Base-by-base conservation (phyloP, 92 coral and sea anemone species). In the Epizoanthus illoricatus region DNA sequence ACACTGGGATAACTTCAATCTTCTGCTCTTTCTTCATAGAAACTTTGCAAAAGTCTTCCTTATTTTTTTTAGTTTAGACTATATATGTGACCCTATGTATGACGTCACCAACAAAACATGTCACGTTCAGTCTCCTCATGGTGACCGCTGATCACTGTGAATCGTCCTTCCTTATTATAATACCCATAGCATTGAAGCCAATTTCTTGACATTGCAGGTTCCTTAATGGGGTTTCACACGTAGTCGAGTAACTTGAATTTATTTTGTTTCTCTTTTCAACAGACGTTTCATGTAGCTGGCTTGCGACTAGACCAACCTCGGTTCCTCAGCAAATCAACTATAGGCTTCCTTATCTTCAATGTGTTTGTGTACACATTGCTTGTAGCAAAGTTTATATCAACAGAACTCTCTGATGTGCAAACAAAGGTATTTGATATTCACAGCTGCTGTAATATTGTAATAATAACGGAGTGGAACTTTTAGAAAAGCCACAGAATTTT, bases 281-380 rank as follows among this genome's bases (percentile, higher is more conserved):
- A 94, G 99, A 92, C 97, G 69, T 96, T 96, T 86, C 99, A 96
- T 73, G 92, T 96, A 42, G 90, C 86, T 73, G 99, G 98, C 13
- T 86, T 94, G 75, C 90, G 86, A 15, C 84, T 92, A n/a, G 99
- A 96, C 84, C 87, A 89, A 83, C 98, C 98, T 12, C 87, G 94
- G 28, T 96, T 96, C 79, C 97, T 96, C 76, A 96, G 78, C 90
- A 93, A 96, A 71, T 96, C 99, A 40, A 81, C 90, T 7, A 64
- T 88, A 73, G 95, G 89, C 11, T 93, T 90, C 72, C 75, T 88
- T 47, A 42, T 85, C 18, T 93, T 96, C 76, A 96, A 96, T 75
- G 85, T 75, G 7, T 90, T 96, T 66, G 84, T 93, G 20, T 93
- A 91, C 65, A 2, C 91, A 15, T 85, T 96, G 71, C 89, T 94